phyloP scores from a whole-genome alignment of 2,113 vertebrate genomes.

The Stomatorhinus ivindoensis region DNA sequence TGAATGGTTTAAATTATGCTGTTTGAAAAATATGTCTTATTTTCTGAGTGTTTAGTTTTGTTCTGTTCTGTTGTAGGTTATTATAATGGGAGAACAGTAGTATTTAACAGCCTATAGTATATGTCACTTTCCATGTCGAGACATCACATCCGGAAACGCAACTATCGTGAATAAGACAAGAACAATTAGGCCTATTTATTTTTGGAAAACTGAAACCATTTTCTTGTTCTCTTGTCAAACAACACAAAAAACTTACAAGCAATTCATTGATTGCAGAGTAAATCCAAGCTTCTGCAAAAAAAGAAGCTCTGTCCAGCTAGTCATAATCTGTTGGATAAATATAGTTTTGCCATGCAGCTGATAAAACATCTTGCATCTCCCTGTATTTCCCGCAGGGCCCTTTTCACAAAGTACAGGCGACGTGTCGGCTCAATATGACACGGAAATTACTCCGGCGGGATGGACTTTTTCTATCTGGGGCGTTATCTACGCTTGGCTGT shows the following conservation, averaged over 20 bases:
- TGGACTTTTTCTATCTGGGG: slow-evolving; percentile 36
- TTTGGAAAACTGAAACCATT: background rate
- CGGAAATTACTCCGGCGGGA: slow-evolving; percentile 26
- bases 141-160: background rate
- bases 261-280: background rate
- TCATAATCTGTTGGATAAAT: background rate
- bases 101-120: slow-evolving; percentile 22
- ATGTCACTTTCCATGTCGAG: background rate
- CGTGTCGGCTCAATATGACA: slow-evolving; percentile 19
- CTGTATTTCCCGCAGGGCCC: background rate
- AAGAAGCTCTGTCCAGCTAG: background rate
- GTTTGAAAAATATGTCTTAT: background rate
- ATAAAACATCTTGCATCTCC: background rate
- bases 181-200: background rate
- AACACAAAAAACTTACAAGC: background rate
- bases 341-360: background rate
- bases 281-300: background rate
- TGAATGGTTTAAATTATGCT: background rate
- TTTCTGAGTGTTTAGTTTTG: background rate
- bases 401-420: slow-evolving; percentile 21
- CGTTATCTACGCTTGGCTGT: slow-evolving; percentile 59
- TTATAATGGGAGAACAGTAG: slow-evolving; percentile 2
- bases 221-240: background rate
- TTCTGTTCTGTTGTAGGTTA: background rate
- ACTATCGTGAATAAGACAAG: background rate